phyloP scores from a whole-genome alignment of 1,140 invertebrate species.

The Drosophila kikkawai region DNA sequence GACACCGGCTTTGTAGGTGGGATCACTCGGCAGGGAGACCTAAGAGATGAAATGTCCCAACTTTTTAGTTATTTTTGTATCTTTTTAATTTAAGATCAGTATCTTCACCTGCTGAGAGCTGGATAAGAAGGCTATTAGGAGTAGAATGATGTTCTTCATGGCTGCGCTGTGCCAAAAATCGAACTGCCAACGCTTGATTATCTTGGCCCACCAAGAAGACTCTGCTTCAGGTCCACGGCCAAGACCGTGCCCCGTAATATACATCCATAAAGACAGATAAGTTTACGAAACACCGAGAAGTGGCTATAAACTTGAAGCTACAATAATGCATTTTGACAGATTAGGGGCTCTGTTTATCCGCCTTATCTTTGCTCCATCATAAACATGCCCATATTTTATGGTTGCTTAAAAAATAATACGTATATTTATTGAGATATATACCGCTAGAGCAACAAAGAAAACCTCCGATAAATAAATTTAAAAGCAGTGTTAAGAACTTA shows the following conservation, averaged over 20 bases:
- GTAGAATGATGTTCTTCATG: slow-evolving; percentile 3
- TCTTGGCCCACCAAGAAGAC: slow-evolving; percentile 15
- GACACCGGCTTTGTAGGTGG: slow-evolving; percentile 86
- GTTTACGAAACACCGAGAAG: background rate
- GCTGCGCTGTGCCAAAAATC: background rate
- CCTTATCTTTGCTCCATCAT: background rate
- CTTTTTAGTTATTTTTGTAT: background rate
- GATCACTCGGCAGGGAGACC: slow-evolving; percentile 85
- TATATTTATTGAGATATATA: slow-evolving; percentile 2
- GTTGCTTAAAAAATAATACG: background rate
- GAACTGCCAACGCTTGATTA: slow-evolving; percentile 7
- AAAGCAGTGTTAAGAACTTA: background rate
- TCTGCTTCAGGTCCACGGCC: background rate
- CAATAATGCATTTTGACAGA: slow-evolving; percentile 13
- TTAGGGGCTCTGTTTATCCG: slow-evolving; percentile 9
- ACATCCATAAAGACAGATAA: slow-evolving; percentile 23
- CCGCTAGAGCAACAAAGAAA: background rate
- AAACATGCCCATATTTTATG: background rate
- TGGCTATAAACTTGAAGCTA: background rate
- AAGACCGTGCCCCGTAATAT: slow-evolving; percentile 1
- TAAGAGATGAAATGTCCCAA: slow-evolving; percentile 10
- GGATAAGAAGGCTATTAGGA: background rate
- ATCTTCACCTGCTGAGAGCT: slow-evolving; percentile 27
- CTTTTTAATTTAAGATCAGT: too few species aligned
- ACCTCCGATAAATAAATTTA: background rate